Base-by-base conservation (phyloP, 2,113 vertebrate genomes). In the Oreochromis aureus region DNA sequence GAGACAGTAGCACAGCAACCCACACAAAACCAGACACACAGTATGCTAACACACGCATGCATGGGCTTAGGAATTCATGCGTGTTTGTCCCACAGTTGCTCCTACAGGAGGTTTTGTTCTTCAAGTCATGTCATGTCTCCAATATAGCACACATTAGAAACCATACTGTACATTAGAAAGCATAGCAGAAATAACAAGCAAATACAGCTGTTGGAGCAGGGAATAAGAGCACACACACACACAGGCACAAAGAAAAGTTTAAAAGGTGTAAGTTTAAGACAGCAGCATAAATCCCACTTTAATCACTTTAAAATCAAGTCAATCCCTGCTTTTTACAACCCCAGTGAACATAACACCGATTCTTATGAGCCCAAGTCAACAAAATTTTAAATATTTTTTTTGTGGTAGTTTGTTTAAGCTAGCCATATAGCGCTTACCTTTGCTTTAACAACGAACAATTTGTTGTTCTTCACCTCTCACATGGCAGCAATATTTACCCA, bases 311-410 rank as follows among this genome's bases (percentile, higher is more conserved):
- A 73, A 73, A 10, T 66, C 61, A 39, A 66, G 61, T 66, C 61
- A 5, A 39, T 66, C 34, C 34, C 34, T 39, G 61, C 61, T 66
- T 66, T n/a, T 66, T 66, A 36, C 0, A 7, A 2, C 61, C 10
- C 10, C 61, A 66, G 61, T 39, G 61, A n/a, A 66, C 61, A 39
- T 66, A 66, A 66, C 34, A 66, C 61, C n/a, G 61, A 32, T 66
- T 66, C 32, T n/a, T 66, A 66, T 2, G 34, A 66, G 19, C 34
- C 34, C 19, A 66, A 66, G 61, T 66, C 0, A 66, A 66, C 19
- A n/a, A 66, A 2, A 1, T 39, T 36, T 66, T 0, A 39, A 39
- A 39, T 34, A 39, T 66, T 66, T 66, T 66, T 39, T 39, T 0
- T n/a, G 34, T 39, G 1, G 34, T 66, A 7, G 34, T 66, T 39